These are phyloP conservation scores for Achlya flavicornis DNA, from an alignment of 2,888 invertebrate species.

Conservation along the genomic window DNA sequence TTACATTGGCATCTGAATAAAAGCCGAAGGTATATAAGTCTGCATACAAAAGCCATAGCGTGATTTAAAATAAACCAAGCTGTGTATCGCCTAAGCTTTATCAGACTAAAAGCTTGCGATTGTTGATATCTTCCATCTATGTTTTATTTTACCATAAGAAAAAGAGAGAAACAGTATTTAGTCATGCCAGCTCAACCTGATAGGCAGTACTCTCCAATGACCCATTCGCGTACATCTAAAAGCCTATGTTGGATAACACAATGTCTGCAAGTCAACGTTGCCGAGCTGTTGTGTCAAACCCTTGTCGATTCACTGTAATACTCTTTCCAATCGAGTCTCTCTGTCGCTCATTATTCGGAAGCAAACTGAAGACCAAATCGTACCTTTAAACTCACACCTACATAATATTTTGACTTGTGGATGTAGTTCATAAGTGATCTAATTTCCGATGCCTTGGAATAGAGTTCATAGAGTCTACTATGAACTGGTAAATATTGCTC, in stretches of 20 bases:
- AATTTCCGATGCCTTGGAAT: background rate
- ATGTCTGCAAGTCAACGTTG: background rate
- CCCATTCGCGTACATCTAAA: background rate
- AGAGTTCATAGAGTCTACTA: background rate
- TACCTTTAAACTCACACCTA: too few relatives aligned
- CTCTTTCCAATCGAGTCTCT: background rate
- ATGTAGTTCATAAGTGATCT: too few relatives aligned
- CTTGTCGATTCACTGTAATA: background rate
- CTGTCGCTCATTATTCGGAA: background rate
- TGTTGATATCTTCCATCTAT: background rate
- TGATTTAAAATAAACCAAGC: background rate
- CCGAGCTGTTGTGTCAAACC: background rate
- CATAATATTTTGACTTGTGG: too few relatives aligned
- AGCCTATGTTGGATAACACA: background rate
- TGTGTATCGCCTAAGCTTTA: background rate
- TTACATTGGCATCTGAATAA: background rate
- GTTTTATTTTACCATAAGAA: background rate
- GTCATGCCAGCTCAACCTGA: background rate
- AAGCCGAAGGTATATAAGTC: background rate
- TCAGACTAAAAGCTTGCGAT: background rate
- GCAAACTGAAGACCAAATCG: background rate
- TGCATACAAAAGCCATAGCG: constrained; percentile 8
- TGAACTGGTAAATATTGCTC: too few relatives aligned
- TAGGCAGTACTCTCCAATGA: background rate
- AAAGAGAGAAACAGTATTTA: background rate